Percentiles rank a stretch among this genome's conserved stretches.
phyloP scores from a whole-genome alignment of 2,888 invertebrate genomes.

The Agriotes lineatus region DNA sequence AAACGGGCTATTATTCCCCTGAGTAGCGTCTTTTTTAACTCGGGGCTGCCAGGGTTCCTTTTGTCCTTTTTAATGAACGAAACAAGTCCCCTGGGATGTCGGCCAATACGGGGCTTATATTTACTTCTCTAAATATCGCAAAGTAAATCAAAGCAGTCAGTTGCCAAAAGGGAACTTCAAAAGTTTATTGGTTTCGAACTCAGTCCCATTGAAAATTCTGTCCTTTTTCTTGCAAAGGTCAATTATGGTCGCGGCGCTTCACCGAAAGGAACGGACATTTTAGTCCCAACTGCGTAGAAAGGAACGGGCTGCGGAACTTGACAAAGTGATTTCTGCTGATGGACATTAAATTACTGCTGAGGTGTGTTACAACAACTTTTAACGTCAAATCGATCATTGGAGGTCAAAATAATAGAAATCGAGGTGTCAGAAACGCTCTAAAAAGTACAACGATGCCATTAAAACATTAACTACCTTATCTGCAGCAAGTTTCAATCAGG shows the following conservation, averaged over 20 bases:
- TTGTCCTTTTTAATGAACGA: constrained; percentile 15
- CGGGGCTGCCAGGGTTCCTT: background rate
- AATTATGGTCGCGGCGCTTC: background rate
- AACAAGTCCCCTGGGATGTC: background rate
- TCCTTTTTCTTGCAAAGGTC: background rate
- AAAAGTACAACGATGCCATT: background rate
- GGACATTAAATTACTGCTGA: constrained; percentile 8
- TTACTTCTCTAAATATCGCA: constrained; percentile 16
- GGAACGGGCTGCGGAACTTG: background rate
- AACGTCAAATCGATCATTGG: constrained; percentile 13
- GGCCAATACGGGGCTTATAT: constrained; percentile 6
- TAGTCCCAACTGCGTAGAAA: background rate
- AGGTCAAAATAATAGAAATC: constrained; percentile 2
- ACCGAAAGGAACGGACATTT: background rate
- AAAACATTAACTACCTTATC: background rate
- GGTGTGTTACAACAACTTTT: constrained; percentile 16
- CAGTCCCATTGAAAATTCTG: constrained; percentile 3
- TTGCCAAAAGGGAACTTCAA: constrained; percentile 11
- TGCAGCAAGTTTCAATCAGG: background rate
- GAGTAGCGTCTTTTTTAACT: constrained; percentile 2
- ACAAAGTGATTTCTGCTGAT: constrained; percentile 10
- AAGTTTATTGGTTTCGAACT: constrained; percentile 1
- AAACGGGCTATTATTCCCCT: background rate
- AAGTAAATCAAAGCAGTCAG: constrained; percentile 29
- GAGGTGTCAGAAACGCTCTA: background rate